Conservation (phyloP, 1,140 invertebrate species). For the Drosophila nannoptera region DNA sequence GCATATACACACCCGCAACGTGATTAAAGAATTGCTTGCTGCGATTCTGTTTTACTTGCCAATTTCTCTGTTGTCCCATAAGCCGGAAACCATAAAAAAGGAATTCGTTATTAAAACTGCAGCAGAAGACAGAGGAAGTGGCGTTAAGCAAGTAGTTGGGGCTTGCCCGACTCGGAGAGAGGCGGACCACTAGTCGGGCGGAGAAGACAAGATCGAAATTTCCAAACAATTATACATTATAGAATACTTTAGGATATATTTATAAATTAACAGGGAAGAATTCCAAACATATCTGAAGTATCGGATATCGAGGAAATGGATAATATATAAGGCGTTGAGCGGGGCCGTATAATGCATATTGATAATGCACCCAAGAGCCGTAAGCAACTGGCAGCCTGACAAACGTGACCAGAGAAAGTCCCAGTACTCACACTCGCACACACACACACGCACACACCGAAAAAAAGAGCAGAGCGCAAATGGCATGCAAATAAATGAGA, state of each 20-base stretch:
- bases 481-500: slow-evolving; percentile 77
- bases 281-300: too few relatives aligned
- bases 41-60: slow-evolving; percentile 57
- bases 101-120: slow-evolving; percentile 76
- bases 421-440: slow-evolving; percentile 7
- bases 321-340: slow-evolving; percentile 48
- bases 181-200: not conserved
- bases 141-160: not conserved
- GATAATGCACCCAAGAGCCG: slow-evolving; percentile 74
- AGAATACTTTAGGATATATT: too few relatives aligned
- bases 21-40: slow-evolving; percentile 62
- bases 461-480: slow-evolving; percentile 43
- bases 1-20: slow-evolving; percentile 35
- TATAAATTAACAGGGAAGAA: too few relatives aligned
- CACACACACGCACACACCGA: not conserved
- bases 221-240: too few relatives aligned
- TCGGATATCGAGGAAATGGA: slow-evolving; percentile 35
- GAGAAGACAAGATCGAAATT: too few relatives aligned
- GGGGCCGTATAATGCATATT: slow-evolving; percentile 67
- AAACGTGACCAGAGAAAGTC: slow-evolving; percentile 61
- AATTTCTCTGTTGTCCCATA: slow-evolving; percentile 65
- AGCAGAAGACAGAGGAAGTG: slow-evolving; percentile 38
- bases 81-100: slow-evolving; percentile 76
- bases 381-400: slow-evolving; percentile 72
- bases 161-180: not conserved